Conservation (phyloP, 2,797 vertebrate genomes). For the Nothura maculosa region DNA sequence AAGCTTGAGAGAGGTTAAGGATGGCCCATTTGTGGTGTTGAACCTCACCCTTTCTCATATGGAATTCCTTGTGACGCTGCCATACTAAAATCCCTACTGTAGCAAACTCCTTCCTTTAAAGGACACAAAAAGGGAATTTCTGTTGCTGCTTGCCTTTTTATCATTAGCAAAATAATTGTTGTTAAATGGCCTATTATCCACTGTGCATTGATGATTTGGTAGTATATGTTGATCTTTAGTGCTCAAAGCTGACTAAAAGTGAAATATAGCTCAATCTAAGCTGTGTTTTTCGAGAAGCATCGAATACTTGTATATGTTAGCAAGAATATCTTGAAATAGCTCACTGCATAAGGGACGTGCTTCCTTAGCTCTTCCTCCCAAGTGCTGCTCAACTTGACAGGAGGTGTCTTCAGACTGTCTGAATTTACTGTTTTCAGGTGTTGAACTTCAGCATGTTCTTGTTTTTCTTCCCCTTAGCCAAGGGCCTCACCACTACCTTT, state of each 20-base stretch:
- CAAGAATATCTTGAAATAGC: not conserved
- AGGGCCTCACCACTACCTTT: not conserved
- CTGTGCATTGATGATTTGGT: not conserved
- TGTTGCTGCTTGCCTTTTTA: not conserved
- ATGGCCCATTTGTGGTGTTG: not conserved
- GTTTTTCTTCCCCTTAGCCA: not conserved
- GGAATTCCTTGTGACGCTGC: not conserved
- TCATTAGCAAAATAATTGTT: not conserved
- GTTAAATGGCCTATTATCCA: not conserved
- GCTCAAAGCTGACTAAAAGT: not conserved
- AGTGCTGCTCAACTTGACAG: not conserved
- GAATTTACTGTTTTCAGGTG: not conserved
- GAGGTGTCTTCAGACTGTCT: not conserved
- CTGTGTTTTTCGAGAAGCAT: not conserved
- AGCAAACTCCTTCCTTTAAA: not conserved
- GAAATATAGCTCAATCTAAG: not conserved
- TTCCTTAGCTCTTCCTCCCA: not conserved
- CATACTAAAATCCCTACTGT: accelerated
- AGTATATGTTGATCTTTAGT: not conserved
- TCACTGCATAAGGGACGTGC: not conserved
- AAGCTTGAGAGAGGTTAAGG: not conserved
- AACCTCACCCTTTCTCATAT: not conserved
- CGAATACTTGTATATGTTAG: not conserved
- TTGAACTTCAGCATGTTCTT: not conserved
- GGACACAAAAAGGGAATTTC: not conserved